phyloP scores from a whole-genome alignment of 2,113 vertebrate genomes.

The Rousettus leschenaultii region DNA sequence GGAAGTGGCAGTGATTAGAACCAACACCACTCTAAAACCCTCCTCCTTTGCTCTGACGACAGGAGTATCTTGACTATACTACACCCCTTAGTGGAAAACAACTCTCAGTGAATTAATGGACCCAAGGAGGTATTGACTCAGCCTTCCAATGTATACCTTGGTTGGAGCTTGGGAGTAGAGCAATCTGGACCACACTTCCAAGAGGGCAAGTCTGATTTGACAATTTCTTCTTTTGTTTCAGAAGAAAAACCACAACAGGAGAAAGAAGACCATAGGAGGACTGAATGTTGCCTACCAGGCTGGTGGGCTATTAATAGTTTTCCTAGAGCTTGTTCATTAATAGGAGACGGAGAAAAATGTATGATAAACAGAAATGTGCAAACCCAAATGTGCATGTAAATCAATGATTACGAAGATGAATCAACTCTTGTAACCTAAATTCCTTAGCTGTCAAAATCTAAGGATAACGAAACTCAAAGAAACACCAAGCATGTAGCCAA shows the following conservation, averaged over 20 bases:
- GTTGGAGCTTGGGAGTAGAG: constrained; percentile 74
- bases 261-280: constrained; percentile 3
- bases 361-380: constrained; percentile 71
- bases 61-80: background rate
- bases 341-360: constrained; percentile 76
- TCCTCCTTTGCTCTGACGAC: background rate
- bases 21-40: background rate
- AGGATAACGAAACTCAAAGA: constrained; percentile 75
- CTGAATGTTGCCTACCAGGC: constrained; percentile 40
- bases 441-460: constrained; percentile 74
- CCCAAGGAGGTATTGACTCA: background rate
- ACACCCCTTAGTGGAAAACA: background rate
- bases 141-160: constrained; percentile 25
- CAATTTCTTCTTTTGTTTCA: constrained; percentile 73
- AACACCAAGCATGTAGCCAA: constrained; percentile 75
- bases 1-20: background rate
- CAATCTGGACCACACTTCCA: constrained; percentile 73
- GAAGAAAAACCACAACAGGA: constrained; percentile 52
- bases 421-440: constrained; percentile 63
- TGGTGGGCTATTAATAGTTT: constrained; percentile 63
- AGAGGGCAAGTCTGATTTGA: constrained; percentile 63
- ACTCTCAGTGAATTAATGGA: background rate
- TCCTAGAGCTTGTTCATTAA: constrained; percentile 75
- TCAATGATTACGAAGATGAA: constrained; percentile 69
- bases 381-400: constrained; percentile 69